Base-by-base conservation (phyloP, 1,140 invertebrate species). In the Branchinecta lindahli region DNA sequence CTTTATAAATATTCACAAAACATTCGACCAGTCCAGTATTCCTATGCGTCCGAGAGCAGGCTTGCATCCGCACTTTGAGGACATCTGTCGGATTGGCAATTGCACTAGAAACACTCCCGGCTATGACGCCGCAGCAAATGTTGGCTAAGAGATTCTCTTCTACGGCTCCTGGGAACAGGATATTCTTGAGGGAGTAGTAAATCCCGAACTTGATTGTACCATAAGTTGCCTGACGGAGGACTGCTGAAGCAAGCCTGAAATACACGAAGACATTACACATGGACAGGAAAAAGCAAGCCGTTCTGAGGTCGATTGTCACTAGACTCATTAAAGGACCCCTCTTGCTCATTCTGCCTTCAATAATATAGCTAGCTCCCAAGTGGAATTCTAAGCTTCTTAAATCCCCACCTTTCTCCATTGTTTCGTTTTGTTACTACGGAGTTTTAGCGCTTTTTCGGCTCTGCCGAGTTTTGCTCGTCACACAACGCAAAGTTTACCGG, bases 41-140 rank as follows among this genome's bases (percentile, higher is more conserved):
- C 15, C 72, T 72, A 66, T 77, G 74, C 61, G 76, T 72, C 52
- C 73, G 71, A 10, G 77, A 77, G 66, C 76, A 75, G 45, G 81
- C 81, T 84, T 96, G 93, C 91, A 96, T 92, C 71, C 91, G 85
- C 66, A 96, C 94, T 84, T 98, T 98, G n/a, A 98, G 83, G 8
- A 98, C 90, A 84, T 98, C 95, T 5, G 94, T 94, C n/a, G 94
- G 94, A 83, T 94, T 96, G 12, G 94, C 93, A 74, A 96, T 90
- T n/a, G 94, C 91, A 77, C 92, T 94, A 20, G 92, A 93, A 66
- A 95, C 82, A 8, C 91, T 90, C 33, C 84, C 84, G 12, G 90
- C 88, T 73, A 88, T 80, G 15, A 90, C 86, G 44, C 90, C 93
- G 82, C 92, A 95, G 69, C 88, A 80, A 61, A 94, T 85, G 81